Evolutionary conservation across 2,888 invertebrate species (phyloP).

Genomic region (Lacanobia wlatinum): DNA sequence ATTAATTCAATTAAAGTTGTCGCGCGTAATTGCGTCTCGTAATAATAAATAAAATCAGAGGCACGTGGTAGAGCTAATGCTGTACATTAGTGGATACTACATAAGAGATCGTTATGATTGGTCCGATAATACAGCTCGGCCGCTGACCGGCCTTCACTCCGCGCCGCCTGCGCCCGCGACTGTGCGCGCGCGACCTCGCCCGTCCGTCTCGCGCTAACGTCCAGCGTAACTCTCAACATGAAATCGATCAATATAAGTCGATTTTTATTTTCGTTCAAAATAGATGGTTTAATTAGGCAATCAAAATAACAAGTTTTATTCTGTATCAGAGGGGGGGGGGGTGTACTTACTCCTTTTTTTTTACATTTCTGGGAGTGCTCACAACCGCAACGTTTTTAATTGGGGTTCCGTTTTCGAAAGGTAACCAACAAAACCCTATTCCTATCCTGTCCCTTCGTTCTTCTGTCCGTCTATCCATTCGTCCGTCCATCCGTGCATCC

Average conservation of each 20-base stretch:
- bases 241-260: constrained; percentile 24
- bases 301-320: background rate
- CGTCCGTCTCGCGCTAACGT: constrained; percentile 75
- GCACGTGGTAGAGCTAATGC: constrained; percentile 83
- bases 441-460: no score
- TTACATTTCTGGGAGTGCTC: no score
- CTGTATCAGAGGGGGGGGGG: background rate
- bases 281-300: background rate
- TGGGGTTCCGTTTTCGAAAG: no score
- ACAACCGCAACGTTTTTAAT: no score
- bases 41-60: constrained; percentile 71
- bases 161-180: constrained; percentile 70
- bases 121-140: constrained; percentile 87
- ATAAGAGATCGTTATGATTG: constrained; percentile 81
- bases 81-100: constrained; percentile 74
- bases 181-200: constrained; percentile 76
- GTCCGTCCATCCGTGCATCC: no score
- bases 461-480: no score
- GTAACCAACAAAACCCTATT: no score
- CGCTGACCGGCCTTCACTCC: constrained; percentile 90
- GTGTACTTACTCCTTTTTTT: no score
- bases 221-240: constrained; percentile 66
- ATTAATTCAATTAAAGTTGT: constrained; percentile 62
- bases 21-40: constrained; percentile 71
- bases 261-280: background rate